Evolutionary conservation across 2,113 vertebrate species (phyloP).

Genomic region (Paradoxurus hermaphroditus): DNA sequence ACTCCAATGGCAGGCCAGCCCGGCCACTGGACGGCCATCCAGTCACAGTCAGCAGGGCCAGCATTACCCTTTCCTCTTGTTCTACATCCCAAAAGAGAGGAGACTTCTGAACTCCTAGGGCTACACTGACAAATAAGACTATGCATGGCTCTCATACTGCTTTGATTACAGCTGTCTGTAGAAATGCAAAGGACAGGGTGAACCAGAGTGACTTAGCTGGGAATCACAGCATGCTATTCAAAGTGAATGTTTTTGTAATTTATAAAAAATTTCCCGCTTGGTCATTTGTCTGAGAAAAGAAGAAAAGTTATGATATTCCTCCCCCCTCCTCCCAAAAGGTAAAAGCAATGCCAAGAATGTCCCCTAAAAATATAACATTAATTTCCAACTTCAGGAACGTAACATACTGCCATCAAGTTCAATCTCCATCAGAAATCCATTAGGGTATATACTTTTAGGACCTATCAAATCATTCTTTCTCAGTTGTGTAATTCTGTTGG

Average conservation of each 20-base stretch:
- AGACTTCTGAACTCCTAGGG: background rate
- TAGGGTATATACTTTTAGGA: conserved; percentile 44
- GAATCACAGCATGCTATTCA: conserved; percentile 40
- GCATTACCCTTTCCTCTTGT: background rate
- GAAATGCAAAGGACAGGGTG: background rate
- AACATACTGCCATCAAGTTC: conserved; percentile 26
- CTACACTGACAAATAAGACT: background rate
- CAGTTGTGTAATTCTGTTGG: conserved; percentile 61
- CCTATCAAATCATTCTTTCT: conserved; percentile 59
- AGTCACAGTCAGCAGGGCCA: background rate
- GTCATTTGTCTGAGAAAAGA: conserved; percentile 66
- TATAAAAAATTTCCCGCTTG: conserved; percentile 35
- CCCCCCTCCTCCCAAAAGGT: conserved; percentile 15
- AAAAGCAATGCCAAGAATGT: conserved; percentile 69
- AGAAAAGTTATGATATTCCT: conserved; percentile 37
- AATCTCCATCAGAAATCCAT: conserved; percentile 65
- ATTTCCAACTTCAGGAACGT: conserved; percentile 62
- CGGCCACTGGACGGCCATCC: background rate
- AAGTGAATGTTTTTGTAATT: background rate
- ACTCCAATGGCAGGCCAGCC: background rate
- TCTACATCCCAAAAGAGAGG: background rate
- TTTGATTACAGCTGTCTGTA: background rate
- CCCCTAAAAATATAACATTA: conserved; percentile 69
- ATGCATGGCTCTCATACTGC: background rate
- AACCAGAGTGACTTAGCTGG: background rate